Evolutionary conservation across 2,113 vertebrate species (phyloP), one percentile per base, ranked within the genome.

Genomic region (Machaerirhynchus nigripectus): DNA sequence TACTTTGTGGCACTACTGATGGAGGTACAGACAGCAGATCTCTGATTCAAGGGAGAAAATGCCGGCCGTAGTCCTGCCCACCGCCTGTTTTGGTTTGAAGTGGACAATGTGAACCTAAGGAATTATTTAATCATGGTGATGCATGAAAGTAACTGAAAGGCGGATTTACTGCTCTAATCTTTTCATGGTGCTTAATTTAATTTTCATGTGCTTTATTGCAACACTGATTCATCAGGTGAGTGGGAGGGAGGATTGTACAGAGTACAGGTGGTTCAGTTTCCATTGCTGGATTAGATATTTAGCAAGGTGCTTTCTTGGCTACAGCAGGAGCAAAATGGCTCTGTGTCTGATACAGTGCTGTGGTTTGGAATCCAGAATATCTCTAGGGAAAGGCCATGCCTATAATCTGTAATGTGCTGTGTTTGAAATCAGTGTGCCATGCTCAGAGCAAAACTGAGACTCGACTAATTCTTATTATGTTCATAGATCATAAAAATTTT

Each of bases 191-290:
- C 82, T 80, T 67, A 61, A 89, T 93, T 94, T 93, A 88, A 90
- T 96, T 97, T 91, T 77, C 42, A 42, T 68, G 83, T 90, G 55
- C 82, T 90, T 89, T 96, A 70, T 93, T 90, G 82, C 75, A 84
- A 67, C 52, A 88, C 71, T 97, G 96, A 95, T 94, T 96, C 95
- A 95, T 91, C 87, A 93, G 82, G 63, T 80, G 93, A 91, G 96
- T 95, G 79, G 93, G 94, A 95, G 91, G 87, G 27, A 86, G 90
- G 63, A n/a, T 96, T 35, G 84, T 57, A 59, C 40, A 52, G 53
- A 52, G 53, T 84, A 71, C 93, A 88, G 93, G 93, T 96, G 76
- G 90, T 77, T 96, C 59, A 31, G 42, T 88, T 90, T 93, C 59
- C 52, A 67, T 63, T 90, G 46, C 75, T 53, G 44, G 64, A 35